These are phyloP conservation scores for Chrysaora quinquecirrha DNA, from an alignment of 30 jellyfish, hydroid and myxozoan genomes.

Conservation along the genomic window DNA sequence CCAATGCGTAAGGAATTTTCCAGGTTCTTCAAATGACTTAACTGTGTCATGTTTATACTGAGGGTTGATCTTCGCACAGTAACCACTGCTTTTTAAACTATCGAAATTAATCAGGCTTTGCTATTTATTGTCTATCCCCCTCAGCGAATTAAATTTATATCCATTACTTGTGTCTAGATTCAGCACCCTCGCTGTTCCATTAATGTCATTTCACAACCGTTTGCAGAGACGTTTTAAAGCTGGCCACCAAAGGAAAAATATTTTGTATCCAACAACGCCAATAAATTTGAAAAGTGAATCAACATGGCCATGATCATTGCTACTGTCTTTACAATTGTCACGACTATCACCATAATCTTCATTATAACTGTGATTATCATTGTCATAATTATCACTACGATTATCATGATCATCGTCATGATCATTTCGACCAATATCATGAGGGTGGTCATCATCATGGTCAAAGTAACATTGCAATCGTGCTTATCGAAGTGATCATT, in stretches of 20 bases:
- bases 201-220: neutral
- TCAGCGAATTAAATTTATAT: neutral
- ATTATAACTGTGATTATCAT: neutral
- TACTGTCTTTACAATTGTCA: too few species aligned
- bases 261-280: too few species aligned
- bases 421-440: too few species aligned
- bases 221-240: neutral
- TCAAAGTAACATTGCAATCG: too few species aligned
- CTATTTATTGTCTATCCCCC: neutral
- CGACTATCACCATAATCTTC: too few species aligned
- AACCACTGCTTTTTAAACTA: neutral
- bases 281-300: too few species aligned
- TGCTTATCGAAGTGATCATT: too few species aligned
- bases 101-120: neutral
- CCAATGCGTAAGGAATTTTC: too few species aligned
- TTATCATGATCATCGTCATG: too few species aligned
- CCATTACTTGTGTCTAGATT: neutral
- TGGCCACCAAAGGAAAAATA: too few species aligned
- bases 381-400: neutral
- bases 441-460: too few species aligned
- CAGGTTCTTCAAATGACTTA: neutral
- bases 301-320: too few species aligned
- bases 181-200: neutral
- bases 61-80: neutral
- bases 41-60: neutral